phyloP scores from a whole-genome alignment of 2,888 invertebrate species.

The Nudaria mundana region DNA sequence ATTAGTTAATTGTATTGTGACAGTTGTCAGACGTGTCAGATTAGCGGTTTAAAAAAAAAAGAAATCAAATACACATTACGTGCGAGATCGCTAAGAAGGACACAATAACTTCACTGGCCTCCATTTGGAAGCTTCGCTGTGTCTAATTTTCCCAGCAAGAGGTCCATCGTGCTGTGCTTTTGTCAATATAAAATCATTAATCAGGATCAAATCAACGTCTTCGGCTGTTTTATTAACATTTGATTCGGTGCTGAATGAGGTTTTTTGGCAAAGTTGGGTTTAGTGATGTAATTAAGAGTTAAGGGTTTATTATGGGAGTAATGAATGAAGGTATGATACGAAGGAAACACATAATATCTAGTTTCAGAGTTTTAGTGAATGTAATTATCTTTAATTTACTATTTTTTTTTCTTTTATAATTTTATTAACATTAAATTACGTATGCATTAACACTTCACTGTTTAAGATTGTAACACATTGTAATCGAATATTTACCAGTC shows the following conservation, averaged over 20 bases:
- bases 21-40: not conserved
- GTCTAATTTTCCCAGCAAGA: constrained; percentile 68
- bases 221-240: constrained; percentile 51
- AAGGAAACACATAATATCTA: too few relatives aligned
- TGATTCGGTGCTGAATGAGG: constrained; percentile 43
- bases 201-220: constrained; percentile 63
- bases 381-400: too few relatives aligned
- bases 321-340: too few relatives aligned
- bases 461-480: too few relatives aligned
- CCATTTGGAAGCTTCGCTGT: constrained; percentile 42
- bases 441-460: too few relatives aligned
- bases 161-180: constrained; percentile 62
- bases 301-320: not conserved
- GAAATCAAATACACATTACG: constrained; percentile 22
- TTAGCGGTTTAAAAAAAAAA: not conserved
- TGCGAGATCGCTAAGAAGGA: constrained; percentile 38
- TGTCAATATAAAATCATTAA: constrained; percentile 67
- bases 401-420: too few relatives aligned
- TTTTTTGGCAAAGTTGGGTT: constrained; percentile 14
- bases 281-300: constrained; percentile 9
- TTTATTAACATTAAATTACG: too few relatives aligned
- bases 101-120: constrained; percentile 41
- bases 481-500: too few relatives aligned
- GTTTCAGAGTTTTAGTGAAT: too few relatives aligned
- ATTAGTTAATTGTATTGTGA: not conserved